These are phyloP conservation scores for Campylomormyrus numenius DNA, from an alignment of 2,113 vertebrate species.

Conservation along the genomic window DNA sequence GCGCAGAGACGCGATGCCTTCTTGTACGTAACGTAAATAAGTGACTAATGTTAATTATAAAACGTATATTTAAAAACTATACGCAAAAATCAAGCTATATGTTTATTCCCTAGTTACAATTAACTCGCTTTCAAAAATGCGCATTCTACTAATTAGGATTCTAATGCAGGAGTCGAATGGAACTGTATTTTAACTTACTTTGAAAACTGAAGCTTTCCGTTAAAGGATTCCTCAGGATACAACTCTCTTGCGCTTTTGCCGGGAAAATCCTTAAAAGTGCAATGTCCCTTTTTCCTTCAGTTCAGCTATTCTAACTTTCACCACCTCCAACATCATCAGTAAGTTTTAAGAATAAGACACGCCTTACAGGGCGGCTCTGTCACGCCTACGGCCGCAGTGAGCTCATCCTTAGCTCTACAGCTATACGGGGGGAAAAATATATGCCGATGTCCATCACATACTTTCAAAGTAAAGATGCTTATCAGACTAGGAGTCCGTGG, in stretches of 20 bases:
- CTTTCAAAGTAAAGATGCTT: neutral
- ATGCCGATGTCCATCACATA: neutral
- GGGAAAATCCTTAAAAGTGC: neutral
- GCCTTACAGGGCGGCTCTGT: conserved; percentile 36
- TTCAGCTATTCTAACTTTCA: conserved; percentile 34
- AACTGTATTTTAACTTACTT: conserved; percentile 3
- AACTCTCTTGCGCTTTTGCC: neutral
- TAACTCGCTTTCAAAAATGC: neutral
- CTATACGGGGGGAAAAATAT: neutral
- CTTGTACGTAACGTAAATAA: neutral
- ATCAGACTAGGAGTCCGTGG: neutral
- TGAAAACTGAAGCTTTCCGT: neutral
- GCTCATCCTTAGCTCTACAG: conserved; percentile 22
- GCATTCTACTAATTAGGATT: neutral
- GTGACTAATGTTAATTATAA: neutral
- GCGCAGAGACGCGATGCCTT: neutral
- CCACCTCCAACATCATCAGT: conserved; percentile 25
- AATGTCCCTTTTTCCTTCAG: conserved; percentile 10
- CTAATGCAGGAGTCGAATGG: neutral
- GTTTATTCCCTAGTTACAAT: neutral
- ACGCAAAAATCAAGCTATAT: neutral
- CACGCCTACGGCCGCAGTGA: conserved; percentile 40
- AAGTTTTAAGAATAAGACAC: conserved; percentile 19
- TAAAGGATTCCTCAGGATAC: neutral
- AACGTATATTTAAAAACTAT: neutral